phyloP scores from a whole-genome alignment of 2,113 vertebrate genomes.

The Gavialis gangeticus region DNA sequence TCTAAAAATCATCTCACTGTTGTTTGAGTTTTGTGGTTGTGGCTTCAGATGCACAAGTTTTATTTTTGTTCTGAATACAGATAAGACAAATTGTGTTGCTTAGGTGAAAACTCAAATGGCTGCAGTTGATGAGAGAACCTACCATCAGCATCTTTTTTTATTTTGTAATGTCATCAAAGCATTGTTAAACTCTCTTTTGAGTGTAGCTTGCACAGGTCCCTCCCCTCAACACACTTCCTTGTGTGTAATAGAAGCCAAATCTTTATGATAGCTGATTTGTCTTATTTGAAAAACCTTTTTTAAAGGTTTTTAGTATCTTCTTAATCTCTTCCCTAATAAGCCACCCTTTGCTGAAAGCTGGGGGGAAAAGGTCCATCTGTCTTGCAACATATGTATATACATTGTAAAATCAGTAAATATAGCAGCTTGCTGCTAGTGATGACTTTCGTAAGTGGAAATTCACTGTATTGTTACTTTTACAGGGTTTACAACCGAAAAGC shows the following conservation, averaged over 20 bases:
- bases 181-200: conserved; percentile 38
- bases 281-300: conserved; percentile 75
- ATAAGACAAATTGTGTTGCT: background rate
- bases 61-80: accelerated
- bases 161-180: conserved; percentile 59
- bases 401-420: conserved; percentile 81
- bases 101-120: background rate
- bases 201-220: background rate
- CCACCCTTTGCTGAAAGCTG: conserved; percentile 81
- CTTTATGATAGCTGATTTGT: conserved; percentile 60
- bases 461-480: conserved; percentile 71
- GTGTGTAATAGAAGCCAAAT: conserved; percentile 40
- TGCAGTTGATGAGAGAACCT: conserved; percentile 56
- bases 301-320: conserved; percentile 79
- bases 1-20: background rate
- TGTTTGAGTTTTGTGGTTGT: background rate
- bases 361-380: conserved; percentile 86
- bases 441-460: conserved; percentile 76
- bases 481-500: conserved; percentile 15
- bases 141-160: conserved; percentile 27
- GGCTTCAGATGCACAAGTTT: background rate
- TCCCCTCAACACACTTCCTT: background rate
- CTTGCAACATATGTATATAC: conserved; percentile 84
- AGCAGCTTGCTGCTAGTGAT: conserved; percentile 74
- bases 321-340: conserved; percentile 84